Percentiles rank a stretch among this genome's conserved stretches.
phyloP scores from a whole-genome alignment of 2,797 vertebrate species.

The Erithacus rubecula region DNA sequence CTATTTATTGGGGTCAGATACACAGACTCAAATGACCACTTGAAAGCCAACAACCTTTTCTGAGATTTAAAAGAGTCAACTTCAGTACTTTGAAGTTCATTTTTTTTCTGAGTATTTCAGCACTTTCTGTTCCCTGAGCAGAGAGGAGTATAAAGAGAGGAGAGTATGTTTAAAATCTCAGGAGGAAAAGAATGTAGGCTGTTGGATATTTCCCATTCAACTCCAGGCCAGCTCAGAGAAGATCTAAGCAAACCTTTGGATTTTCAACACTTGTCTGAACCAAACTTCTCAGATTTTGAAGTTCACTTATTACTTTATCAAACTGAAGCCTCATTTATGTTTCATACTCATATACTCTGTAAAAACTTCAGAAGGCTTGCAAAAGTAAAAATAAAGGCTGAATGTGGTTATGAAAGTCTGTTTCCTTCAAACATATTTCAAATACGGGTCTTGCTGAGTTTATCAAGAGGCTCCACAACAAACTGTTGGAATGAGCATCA shows the following conservation, averaged over 20 bases:
- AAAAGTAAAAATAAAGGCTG: background rate
- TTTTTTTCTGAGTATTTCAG: background rate
- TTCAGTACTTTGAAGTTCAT: background rate
- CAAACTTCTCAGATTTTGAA: background rate
- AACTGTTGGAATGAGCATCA: fast-evolving
- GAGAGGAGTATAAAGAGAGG: background rate
- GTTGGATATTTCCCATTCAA: background rate
- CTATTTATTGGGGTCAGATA: background rate
- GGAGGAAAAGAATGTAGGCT: background rate
- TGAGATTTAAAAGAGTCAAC: background rate
- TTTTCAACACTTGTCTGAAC: background rate
- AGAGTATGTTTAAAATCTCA: background rate
- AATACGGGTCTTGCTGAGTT: background rate
- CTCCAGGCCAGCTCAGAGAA: background rate
- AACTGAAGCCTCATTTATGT: background rate
- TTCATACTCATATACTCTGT: background rate
- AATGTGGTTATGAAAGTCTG: background rate
- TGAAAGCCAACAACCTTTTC: background rate
- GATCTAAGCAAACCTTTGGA: background rate
- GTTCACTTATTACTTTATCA: background rate
- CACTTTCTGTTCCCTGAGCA: background rate
- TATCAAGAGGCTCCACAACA: background rate
- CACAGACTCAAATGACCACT: background rate
- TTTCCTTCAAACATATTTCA: background rate
- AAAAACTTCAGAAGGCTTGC: background rate